Conservation (phyloP, 2,888 invertebrate genomes). For the Callyntrura sp. region DNA sequence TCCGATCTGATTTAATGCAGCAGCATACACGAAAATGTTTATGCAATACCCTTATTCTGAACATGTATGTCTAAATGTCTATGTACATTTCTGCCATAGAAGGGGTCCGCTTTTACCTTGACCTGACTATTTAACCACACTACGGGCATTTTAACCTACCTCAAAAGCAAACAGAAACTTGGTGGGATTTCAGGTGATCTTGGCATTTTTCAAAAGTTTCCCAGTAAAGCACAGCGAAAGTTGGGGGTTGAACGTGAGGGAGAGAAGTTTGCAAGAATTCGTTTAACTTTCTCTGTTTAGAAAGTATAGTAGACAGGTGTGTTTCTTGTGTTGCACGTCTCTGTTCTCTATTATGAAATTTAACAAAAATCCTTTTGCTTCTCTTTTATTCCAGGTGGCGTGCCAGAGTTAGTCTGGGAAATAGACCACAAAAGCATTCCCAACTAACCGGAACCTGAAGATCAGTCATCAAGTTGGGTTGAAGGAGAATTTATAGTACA, state of each 20-base stretch:
- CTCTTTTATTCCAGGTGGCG: background rate
- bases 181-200: background rate
- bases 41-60: too few species aligned
- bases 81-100: background rate
- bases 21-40: background rate
- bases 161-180: background rate
- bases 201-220: too few species aligned
- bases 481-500: conserved; percentile 36
- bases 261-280: background rate
- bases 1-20: conserved; percentile 16
- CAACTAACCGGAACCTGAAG: background rate
- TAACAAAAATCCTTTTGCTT: background rate
- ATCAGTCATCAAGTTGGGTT: too few species aligned
- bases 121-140: background rate
- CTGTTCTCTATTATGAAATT: background rate
- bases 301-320: background rate
- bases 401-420: background rate
- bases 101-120: background rate
- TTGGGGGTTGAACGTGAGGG: background rate
- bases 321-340: background rate
- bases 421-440: background rate
- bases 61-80: too few species aligned
- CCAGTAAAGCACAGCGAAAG: too few species aligned
- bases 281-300: background rate
- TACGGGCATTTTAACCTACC: conserved; percentile 4